Percentiles rank a stretch among this genome's conserved stretches.
Evolutionary conservation across 2,888 invertebrate species (phyloP).

Genomic region (Rhabditoides inermis): DNA sequence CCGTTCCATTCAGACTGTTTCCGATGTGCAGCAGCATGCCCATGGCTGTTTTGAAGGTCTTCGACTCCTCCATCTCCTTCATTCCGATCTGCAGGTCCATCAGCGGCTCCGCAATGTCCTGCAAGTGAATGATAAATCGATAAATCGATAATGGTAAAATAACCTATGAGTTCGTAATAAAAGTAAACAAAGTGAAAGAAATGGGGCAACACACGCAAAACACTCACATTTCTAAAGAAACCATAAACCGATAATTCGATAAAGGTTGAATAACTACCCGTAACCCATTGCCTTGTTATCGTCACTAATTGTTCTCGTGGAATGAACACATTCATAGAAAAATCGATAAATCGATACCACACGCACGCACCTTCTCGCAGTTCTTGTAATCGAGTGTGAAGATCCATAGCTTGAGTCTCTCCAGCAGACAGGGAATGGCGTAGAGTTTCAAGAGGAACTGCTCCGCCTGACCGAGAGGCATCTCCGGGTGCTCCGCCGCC

Average conservation of each 20-base stretch:
- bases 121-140: no score
- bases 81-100: constrained; percentile 97
- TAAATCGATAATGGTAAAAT: no score
- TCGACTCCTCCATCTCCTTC: constrained; percentile 78
- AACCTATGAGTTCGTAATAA: no score
- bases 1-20: constrained; percentile 84
- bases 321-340: no score
- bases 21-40: constrained; percentile 87
- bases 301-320: no score
- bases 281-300: no score
- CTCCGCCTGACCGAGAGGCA: constrained; percentile 77
- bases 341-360: no score
- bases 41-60: constrained; percentile 87
- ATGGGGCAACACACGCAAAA: no score
- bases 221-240: no score
- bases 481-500: constrained; percentile 72
- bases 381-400: constrained; percentile 97
- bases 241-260: no score
- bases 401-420: constrained; percentile 85
- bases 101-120: constrained; percentile 95
- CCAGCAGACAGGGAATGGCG: constrained; percentile 82
- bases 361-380: constrained; percentile 80
- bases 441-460: constrained; percentile 93
- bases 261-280: no score
- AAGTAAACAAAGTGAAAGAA: no score